phyloP scores from a whole-genome alignment of 92 coral and sea anemone genomes.

The Parazoanthus swiftii region DNA sequence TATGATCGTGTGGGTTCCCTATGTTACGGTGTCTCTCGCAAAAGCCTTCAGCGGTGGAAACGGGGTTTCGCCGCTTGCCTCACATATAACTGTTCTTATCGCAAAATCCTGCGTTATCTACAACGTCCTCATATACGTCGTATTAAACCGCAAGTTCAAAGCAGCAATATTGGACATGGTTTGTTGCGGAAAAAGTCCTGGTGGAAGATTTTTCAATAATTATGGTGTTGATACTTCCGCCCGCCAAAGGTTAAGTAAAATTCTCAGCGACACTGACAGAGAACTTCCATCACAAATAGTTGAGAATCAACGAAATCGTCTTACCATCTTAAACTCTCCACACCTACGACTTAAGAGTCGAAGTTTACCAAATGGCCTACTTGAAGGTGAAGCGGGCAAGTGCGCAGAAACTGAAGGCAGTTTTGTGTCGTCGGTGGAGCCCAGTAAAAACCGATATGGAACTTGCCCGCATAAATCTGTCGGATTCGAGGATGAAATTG shows the following conservation, averaged over 20 bases:
- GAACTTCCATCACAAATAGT: slow-evolving; percentile 52
- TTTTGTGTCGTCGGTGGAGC: not conserved
- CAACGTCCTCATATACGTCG: slow-evolving; percentile 90
- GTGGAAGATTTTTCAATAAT: not conserved
- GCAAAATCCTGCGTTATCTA: slow-evolving; percentile 97
- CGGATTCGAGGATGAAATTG: slow-evolving; percentile 24
- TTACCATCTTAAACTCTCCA: slow-evolving; percentile 53
- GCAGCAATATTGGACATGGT: slow-evolving; percentile 75
- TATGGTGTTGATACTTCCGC: not conserved
- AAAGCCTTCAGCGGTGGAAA: slow-evolving; percentile 70
- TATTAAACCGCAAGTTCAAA: slow-evolving; percentile 86
- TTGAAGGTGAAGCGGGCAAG: not conserved
- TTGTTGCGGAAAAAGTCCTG: slow-evolving; percentile 64
- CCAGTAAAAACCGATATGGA: not conserved
- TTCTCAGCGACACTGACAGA: slow-evolving; percentile 73
- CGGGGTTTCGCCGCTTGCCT: slow-evolving; percentile 59
- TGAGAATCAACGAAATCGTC: slow-evolving; percentile 62
- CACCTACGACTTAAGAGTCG: slow-evolving; percentile 14
- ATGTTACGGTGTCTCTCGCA: slow-evolving; percentile 68
- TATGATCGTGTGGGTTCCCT: slow-evolving; percentile 92
- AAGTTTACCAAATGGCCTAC: slow-evolving; percentile 14
- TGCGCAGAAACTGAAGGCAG: not conserved
- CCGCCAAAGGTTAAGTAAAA: slow-evolving; percentile 59
- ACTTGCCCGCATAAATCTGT: not conserved
- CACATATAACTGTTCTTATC: slow-evolving; percentile 83